These are phyloP conservation scores for Eupelmus urozonus DNA, from an alignment of 2,888 invertebrate genomes.

Conservation along the genomic window DNA sequence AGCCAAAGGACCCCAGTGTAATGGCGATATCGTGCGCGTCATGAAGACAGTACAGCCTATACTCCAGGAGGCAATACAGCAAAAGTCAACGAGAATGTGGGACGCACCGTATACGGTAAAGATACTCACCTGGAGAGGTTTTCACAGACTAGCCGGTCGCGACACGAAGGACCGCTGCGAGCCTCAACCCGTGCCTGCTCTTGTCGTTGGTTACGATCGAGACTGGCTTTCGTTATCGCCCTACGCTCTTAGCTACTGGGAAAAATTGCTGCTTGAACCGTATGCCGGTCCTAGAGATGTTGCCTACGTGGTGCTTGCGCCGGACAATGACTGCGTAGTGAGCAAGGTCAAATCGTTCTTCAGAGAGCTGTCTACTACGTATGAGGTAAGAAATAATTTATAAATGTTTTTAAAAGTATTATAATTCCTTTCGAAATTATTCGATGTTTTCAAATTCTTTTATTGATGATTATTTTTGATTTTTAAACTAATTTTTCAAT, in stretches of 20 bases:
- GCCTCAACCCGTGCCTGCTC: slow-evolving; percentile 96
- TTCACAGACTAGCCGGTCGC: slow-evolving; percentile 95
- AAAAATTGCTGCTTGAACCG: slow-evolving; percentile 96
- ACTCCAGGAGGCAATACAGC: slow-evolving; percentile 96
- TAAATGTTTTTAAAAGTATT: neutral
- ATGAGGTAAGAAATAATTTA: slow-evolving; percentile 84
- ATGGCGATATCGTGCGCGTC: slow-evolving; percentile 92
- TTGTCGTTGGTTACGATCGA: slow-evolving; percentile 95
- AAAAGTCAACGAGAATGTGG: slow-evolving; percentile 93
- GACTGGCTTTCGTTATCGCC: slow-evolving; percentile 98
- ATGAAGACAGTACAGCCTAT: slow-evolving; percentile 95
- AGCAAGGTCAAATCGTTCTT: slow-evolving; percentile 91
- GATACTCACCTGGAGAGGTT: slow-evolving; percentile 98
- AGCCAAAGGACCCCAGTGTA: slow-evolving; percentile 90
- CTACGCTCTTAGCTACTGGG: slow-evolving; percentile 96
- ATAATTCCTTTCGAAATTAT: neutral
- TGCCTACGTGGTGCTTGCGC: slow-evolving; percentile 95
- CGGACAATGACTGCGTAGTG: slow-evolving; percentile 91
- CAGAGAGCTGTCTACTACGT: slow-evolving; percentile 93
- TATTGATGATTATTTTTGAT: neutral
- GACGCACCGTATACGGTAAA: slow-evolving; percentile 94
- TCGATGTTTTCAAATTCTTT: neutral
- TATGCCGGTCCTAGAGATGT: slow-evolving; percentile 97
- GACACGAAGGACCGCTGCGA: slow-evolving; percentile 97
- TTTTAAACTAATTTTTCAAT: slow-evolving; percentile 30